These are phyloP conservation scores for Julus scanicus DNA, from an alignment of 2,888 invertebrate genomes.

Conservation along the genomic window DNA sequence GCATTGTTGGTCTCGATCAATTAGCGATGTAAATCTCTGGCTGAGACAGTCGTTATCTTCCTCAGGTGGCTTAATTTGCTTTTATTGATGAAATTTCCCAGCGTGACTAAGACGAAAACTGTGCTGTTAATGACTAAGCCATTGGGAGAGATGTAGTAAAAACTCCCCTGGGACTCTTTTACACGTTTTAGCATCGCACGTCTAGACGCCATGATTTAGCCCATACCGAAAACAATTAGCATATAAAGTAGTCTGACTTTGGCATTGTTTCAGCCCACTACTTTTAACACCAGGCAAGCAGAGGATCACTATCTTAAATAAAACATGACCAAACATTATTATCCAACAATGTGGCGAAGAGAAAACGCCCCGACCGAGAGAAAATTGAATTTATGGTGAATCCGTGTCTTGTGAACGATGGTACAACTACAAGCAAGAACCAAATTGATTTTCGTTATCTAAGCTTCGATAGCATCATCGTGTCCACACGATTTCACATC, in stretches of 20 bases:
- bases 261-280: neutral
- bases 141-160: constrained; percentile 10
- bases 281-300: neutral
- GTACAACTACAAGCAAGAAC: neutral
- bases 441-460: constrained; percentile 2
- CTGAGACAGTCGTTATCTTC: constrained; percentile 19
- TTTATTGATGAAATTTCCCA: constrained; percentile 11
- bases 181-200: neutral
- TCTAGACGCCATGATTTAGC: neutral
- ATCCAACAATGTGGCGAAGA: neutral
- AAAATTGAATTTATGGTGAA: neutral
- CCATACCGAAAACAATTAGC: neutral
- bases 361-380: neutral
- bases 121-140: constrained; percentile 10
- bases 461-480: neutral
- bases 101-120: constrained; percentile 11
- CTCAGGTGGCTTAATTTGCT: constrained; percentile 19
- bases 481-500: neutral
- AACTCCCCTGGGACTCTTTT: constrained; percentile 7
- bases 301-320: neutral
- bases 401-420: neutral
- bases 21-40: constrained; percentile 19
- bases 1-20: constrained; percentile 19
- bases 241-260: constrained; percentile 1
- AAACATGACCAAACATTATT: neutral